phyloP scores from a whole-genome alignment of 2,113 vertebrate genomes.

The human (Homo sapiens) region DNA sequence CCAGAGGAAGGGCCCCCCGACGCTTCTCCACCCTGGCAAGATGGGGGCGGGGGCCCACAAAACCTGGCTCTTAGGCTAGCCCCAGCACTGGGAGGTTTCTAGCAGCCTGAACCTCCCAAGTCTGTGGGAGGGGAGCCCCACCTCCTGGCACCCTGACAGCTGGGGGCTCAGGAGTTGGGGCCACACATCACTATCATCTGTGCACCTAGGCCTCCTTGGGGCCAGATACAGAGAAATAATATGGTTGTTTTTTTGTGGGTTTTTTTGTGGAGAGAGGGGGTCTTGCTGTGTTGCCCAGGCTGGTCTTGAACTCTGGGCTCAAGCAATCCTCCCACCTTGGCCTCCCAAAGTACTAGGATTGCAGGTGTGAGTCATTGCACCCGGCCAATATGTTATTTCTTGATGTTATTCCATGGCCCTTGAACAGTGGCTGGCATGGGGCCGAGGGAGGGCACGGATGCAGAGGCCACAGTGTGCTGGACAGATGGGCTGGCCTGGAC shows the following conservation, averaged over 20 bases:
- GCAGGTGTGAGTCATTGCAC: too few species aligned
- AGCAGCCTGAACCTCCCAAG: not conserved
- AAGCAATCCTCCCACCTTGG: too few species aligned
- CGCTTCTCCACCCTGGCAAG: not conserved
- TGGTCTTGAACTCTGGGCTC: too few species aligned
- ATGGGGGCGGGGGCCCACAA: not conserved
- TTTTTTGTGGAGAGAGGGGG: too few species aligned
- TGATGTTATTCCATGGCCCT: not conserved
- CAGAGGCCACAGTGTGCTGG: not conserved
- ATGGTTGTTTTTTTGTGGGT: too few species aligned
- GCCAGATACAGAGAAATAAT: not conserved
- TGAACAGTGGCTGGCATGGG: not conserved
- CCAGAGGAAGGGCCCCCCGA: not conserved
- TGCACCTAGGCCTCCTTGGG: not conserved
- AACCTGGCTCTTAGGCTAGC: not conserved
- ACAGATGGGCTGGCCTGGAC: not conserved
- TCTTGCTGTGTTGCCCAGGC: too few species aligned
- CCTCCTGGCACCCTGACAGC: not conserved
- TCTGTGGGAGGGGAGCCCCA: not conserved
- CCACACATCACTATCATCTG: too few species aligned
- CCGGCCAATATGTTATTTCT: too few species aligned
- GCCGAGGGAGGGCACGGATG: accelerated
- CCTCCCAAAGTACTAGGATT: too few species aligned
- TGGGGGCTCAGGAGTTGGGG: not conserved
- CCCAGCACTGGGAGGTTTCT: not conserved